Conservation (phyloP, 2,113 vertebrate species). For the Calonectris borealis region DNA sequence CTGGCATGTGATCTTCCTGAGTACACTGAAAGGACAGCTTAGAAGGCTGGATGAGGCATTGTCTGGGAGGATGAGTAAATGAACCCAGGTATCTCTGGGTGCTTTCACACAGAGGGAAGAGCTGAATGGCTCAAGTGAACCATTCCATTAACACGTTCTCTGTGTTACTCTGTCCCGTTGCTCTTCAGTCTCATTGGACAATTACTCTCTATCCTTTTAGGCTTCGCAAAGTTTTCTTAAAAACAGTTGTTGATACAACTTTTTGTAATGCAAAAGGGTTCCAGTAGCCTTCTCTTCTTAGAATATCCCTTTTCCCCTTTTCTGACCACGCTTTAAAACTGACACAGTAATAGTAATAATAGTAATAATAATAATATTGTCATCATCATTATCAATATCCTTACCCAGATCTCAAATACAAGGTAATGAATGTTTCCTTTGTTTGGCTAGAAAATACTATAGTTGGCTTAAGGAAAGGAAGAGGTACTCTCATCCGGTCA, state of each 20-base stretch:
- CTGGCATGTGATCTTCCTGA: not conserved
- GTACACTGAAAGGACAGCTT: not conserved
- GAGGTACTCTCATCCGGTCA: not conserved
- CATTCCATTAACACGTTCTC: not conserved
- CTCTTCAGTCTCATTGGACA: not conserved
- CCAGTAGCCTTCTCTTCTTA: not conserved
- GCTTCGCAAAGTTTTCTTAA: not conserved
- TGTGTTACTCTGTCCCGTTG: not conserved
- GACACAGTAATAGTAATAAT: not conserved
- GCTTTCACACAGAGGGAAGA: not conserved
- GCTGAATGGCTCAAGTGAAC: not conserved
- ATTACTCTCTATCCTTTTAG: not conserved
- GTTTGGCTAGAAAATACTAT: not conserved
- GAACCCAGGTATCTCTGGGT: not conserved
- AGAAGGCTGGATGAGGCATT: not conserved
- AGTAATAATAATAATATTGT: not conserved
- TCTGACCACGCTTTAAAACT: not conserved
- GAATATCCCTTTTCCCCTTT: not conserved
- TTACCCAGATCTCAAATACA: not conserved
- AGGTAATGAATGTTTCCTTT: not conserved
- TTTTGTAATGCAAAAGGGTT: not conserved
- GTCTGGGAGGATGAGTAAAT: not conserved
- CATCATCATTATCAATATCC: not conserved
- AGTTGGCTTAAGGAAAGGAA: not conserved
- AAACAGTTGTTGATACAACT: not conserved